phyloP scores from a whole-genome alignment of 2,888 invertebrate species.

The Nasonia oneida region DNA sequence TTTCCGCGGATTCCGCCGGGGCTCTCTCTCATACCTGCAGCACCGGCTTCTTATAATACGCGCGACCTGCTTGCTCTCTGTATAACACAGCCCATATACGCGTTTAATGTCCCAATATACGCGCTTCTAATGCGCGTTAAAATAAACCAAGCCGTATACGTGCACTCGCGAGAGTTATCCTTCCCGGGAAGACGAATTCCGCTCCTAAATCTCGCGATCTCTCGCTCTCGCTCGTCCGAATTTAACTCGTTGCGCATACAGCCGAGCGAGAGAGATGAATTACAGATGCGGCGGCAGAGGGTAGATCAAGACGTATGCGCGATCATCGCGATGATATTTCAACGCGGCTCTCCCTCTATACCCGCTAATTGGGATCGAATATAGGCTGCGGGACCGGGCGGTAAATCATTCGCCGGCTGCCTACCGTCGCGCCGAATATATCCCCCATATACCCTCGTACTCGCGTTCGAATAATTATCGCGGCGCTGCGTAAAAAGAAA shows the following conservation, averaged over 20 bases:
- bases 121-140: constrained; percentile 38
- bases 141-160: constrained; percentile 30
- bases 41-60: constrained; percentile 27
- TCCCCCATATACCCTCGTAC: no score
- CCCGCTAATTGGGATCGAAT: constrained; percentile 28
- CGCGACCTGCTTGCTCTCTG: neutral
- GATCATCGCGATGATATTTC: constrained; percentile 34
- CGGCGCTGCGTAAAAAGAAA: neutral
- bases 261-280: constrained; percentile 21
- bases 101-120: constrained; percentile 44
- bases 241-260: constrained; percentile 14
- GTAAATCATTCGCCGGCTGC: no score
- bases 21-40: constrained; percentile 3
- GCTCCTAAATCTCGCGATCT: constrained; percentile 9
- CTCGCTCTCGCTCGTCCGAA: neutral
- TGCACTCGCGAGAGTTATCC: neutral
- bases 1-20: constrained; percentile 27
- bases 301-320: neutral
- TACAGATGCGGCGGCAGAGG: neutral
- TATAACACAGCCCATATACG: neutral
- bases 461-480: neutral
- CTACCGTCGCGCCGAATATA: neutral
- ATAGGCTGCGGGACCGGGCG: neutral
- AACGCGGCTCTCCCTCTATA: neutral
- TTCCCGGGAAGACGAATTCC: neutral